Conservation (phyloP, 2,113 vertebrate genomes). For the Chaetodon trifascialis region DNA sequence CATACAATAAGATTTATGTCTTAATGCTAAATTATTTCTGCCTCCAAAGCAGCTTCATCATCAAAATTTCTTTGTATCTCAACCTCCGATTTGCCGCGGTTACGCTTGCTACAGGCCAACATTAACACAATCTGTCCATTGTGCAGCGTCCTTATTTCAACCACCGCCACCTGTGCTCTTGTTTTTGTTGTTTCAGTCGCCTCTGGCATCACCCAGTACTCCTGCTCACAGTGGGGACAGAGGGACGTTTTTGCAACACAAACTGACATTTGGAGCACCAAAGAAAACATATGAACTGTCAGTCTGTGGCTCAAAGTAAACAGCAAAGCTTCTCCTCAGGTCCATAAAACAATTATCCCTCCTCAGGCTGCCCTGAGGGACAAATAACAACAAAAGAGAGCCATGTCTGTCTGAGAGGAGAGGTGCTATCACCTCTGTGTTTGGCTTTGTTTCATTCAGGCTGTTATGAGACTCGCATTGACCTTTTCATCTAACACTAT, state of each 20-base stretch:
- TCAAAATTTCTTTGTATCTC: neutral
- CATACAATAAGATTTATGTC: neutral
- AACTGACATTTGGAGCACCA: constrained; percentile 50
- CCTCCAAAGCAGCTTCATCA: neutral
- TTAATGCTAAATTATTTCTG: neutral
- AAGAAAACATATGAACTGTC: constrained; percentile 42
- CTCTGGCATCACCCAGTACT: neutral
- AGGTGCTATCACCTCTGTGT: neutral
- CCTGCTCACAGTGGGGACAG: constrained; percentile 15
- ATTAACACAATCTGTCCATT: constrained; percentile 15
- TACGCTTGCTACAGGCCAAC: neutral
- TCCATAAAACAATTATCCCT: constrained; percentile 52
- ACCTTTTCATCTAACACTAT: no score
- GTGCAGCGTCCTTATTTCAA: constrained; percentile 33
- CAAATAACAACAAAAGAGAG: neutral
- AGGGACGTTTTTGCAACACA: constrained; percentile 25
- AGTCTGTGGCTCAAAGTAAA: constrained; percentile 54
- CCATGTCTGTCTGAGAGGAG: accelerated
- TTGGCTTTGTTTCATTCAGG: no score
- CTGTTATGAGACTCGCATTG: no score
- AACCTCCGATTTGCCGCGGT: neutral
- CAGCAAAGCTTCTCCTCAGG: constrained; percentile 38
- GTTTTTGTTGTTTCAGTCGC: constrained; percentile 69
- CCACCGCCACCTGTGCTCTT: constrained; percentile 68
- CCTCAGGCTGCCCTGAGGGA: neutral